Evolutionary conservation across 2,797 vertebrate species (phyloP), one percentile per base, ranked within the genome.

Genomic region (Aselliscus stoliczkanus): DNA sequence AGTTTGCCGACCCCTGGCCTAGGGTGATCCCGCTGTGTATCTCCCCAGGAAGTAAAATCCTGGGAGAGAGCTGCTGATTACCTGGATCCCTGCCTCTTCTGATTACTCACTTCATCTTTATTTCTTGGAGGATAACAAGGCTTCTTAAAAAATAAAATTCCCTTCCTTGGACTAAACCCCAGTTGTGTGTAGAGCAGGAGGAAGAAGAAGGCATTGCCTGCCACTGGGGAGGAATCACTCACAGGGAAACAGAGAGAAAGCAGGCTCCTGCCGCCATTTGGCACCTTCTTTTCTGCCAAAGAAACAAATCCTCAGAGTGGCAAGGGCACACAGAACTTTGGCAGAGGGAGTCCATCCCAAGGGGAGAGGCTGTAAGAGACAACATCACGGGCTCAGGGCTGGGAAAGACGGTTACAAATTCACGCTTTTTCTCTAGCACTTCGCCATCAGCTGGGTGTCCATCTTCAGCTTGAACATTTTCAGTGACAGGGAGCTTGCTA

Each of bases 71-170:
- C 58, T 69, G 37, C 25, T 31, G 64, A 86, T 58, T n/a, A 18
- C 34, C 52, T 91, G 76, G 81, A 75, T 81, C 23, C 77, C 37
- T 88, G 65, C 75, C 64, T 58, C 62, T 90, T 83, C 52, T 96
- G 70, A 67, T 87, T 91, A 70, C 52, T 93, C n/a, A 83, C 5
- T 37, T 29, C 47, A 50, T 73, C 64, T 95, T 95, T 93, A 86
- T 84, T 77, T 96, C 11, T 97, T 58, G 72, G 60, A 90, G 54
- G 29, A 70, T 69, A 94, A 70, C 34, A 76, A 87, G 37, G 34
- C 87, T 87, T 67, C 58, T 70, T 56, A 34, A 65, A 69, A 67
- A 79, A 39, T 42, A 76, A 85, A 64, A 82, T 65, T 39, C n/a
- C 14, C 47, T 91, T 86, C 52, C 44, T 80, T 80, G 58, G 73